Evolutionary conservation across 2,888 invertebrate species (phyloP).

Genomic region (Sarcophaga variegata): DNA sequence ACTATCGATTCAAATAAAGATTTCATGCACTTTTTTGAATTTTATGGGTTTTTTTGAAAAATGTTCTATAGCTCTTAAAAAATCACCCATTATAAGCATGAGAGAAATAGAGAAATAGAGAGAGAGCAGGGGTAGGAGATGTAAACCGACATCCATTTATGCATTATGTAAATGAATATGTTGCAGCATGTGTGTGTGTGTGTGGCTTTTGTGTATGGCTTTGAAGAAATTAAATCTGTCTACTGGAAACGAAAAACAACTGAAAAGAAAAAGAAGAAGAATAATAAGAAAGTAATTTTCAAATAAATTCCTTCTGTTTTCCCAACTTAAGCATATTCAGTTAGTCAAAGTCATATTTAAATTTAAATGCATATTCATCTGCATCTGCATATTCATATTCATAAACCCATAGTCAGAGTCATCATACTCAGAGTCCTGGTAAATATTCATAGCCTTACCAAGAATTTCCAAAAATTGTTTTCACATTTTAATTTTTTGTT

Average conservation of each 20-base stretch:
- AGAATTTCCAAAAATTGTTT: neutral
- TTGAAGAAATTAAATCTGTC: slow-evolving; percentile 14
- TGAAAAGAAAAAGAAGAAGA: neutral
- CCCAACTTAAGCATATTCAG: neutral
- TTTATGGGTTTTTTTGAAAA: no score
- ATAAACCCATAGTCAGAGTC: neutral
- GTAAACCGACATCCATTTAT: no score
- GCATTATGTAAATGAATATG: neutral
- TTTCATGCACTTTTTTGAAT: no score
- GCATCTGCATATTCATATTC: neutral
- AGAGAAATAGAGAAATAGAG: neutral
- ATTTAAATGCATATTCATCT: neutral
- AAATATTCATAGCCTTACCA: neutral
- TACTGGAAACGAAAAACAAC: neutral
- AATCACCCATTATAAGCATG: no score
- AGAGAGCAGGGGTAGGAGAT: neutral
- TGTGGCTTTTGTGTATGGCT: neutral
- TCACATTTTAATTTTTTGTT: neutral
- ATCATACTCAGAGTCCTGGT: neutral
- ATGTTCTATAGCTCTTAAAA: no score
- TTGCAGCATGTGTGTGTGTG: neutral
- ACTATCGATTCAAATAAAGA: no score
- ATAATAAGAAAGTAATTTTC: neutral
- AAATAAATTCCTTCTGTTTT: neutral
- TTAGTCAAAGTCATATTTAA: neutral